Evolutionary conservation across 1,140 invertebrate species (phyloP).

Genomic region (Hycleus phaleratus): DNA sequence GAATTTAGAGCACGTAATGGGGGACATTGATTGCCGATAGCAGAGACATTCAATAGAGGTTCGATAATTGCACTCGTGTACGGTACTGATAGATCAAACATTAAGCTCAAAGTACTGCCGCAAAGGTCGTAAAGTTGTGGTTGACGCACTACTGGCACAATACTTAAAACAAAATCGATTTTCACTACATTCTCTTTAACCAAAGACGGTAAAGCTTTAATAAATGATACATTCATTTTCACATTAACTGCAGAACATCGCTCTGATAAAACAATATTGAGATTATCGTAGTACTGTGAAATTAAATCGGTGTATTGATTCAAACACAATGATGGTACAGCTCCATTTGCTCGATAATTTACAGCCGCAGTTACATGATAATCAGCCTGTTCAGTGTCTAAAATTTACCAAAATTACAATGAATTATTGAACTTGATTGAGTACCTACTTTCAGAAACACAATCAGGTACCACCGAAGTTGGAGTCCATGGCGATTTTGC

Average conservation of each 20-base stretch:
- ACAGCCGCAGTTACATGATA: conserved; percentile 88
- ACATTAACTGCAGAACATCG: conserved; percentile 91
- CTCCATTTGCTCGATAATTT: conserved; percentile 82
- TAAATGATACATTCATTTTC: conserved; percentile 88
- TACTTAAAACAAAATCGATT: conserved; percentile 81
- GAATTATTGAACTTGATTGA: neutral
- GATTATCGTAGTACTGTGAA: conserved; percentile 66
- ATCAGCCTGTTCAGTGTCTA: conserved; percentile 84
- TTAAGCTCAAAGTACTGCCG: conserved; percentile 84
- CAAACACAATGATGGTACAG: conserved; percentile 73
- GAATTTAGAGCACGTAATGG: conserved; percentile 78
- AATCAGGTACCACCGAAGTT: conserved; percentile 82
- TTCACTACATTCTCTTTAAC: conserved; percentile 80
- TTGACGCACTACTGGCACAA: conserved; percentile 78
- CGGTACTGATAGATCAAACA: conserved; percentile 89
- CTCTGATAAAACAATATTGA: conserved; percentile 78
- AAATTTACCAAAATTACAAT: neutral
- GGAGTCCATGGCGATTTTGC: conserved; percentile 72
- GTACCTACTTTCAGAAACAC: conserved; percentile 76
- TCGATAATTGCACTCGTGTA: conserved; percentile 87
- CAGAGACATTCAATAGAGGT: conserved; percentile 77
- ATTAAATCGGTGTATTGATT: conserved; percentile 80
- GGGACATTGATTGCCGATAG: conserved; percentile 86
- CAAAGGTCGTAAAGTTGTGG: conserved; percentile 89
- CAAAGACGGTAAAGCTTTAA: conserved; percentile 66